These are phyloP conservation scores for Rhinoptilus africanus DNA, from an alignment of 2,113 vertebrate genomes.

Conservation along the genomic window DNA sequence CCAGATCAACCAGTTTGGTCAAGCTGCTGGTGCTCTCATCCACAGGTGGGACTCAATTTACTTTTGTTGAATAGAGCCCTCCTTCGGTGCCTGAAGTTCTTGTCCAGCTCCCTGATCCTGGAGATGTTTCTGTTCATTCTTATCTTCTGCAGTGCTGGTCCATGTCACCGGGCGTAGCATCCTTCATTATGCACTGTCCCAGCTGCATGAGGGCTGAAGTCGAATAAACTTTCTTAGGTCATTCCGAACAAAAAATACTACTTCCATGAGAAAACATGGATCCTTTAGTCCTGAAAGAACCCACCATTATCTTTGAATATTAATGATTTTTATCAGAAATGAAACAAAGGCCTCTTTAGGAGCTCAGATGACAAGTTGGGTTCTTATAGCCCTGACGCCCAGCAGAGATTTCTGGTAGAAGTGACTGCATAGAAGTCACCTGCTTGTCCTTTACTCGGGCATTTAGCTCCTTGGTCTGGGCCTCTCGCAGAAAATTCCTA, in stretches of 20 bases:
- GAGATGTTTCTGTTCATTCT: background rate
- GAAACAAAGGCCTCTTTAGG: background rate
- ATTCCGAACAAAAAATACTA: background rate
- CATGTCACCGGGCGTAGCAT: background rate
- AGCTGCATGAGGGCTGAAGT: background rate
- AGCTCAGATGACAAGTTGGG: background rate
- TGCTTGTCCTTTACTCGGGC: background rate
- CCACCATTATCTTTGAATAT: background rate
- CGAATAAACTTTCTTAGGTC: background rate
- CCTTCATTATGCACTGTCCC: background rate
- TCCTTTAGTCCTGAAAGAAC: background rate
- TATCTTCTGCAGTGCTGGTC: background rate
- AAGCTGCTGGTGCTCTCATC: conserved; percentile 88
- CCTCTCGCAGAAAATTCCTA: background rate
- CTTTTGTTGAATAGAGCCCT: background rate
- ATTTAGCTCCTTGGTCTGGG: background rate
- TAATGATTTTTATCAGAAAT: background rate
- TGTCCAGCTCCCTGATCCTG: background rate
- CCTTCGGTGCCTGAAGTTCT: background rate
- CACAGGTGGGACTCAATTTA: conserved; percentile 79
- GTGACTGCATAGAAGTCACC: background rate
- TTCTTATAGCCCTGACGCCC: background rate
- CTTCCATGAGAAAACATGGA: background rate
- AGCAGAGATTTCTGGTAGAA: background rate
- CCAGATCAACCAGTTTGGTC: conserved; percentile 89